These are phyloP conservation scores for Acanthopagrus latus DNA, from an alignment of 2,797 vertebrate genomes.

Conservation along the genomic window DNA sequence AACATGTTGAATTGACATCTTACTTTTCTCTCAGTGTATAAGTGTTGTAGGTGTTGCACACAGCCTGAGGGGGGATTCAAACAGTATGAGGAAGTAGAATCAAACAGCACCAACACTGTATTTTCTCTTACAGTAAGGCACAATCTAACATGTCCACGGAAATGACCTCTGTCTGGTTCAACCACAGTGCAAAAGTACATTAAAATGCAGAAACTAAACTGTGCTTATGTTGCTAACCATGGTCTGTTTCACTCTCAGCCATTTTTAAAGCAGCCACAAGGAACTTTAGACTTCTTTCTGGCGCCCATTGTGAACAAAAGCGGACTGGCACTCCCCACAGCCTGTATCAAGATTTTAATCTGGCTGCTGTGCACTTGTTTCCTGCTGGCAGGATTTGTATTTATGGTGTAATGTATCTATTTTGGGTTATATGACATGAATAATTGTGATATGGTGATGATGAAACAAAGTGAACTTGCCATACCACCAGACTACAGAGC, in stretches of 20 bases:
- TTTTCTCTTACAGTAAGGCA: conserved; percentile 25
- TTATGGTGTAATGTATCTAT: no score
- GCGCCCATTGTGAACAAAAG: no score
- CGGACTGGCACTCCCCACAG: no score
- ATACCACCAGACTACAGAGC: no score
- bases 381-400: no score
- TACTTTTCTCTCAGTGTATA: conserved; percentile 25
- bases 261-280: neutral
- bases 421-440: no score
- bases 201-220: neutral
- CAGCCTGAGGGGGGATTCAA: conserved; percentile 44
- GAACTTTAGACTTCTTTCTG: no score
- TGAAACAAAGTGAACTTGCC: no score
- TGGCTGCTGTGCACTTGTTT: no score
- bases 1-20: conserved; percentile 42
- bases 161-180: conserved; percentile 5
- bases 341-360: no score
- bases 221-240: neutral
- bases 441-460: no score
- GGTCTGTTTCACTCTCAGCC: neutral
- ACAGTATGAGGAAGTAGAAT: conserved; percentile 29
- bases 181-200: neutral
- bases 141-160: conserved; percentile 4
- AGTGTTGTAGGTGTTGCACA: conserved; percentile 8
- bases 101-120: neutral